Percentiles rank a stretch among this genome's conserved stretches.
Evolutionary conservation across 2,888 invertebrate genomes (phyloP).

Genomic region (Drosophila glabriapex): DNA sequence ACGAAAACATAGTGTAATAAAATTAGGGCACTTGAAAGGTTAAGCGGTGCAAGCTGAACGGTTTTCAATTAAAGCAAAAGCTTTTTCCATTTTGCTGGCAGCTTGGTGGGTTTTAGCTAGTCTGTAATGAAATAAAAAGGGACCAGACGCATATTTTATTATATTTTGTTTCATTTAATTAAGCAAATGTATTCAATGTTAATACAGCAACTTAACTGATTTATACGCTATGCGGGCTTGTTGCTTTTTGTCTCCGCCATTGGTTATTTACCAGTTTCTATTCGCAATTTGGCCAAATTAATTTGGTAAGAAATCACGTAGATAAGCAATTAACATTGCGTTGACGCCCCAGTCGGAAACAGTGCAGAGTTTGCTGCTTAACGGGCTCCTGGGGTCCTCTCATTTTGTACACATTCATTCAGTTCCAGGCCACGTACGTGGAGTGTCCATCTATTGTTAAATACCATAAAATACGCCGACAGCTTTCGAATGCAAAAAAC

Average conservation of each 20-base stretch:
- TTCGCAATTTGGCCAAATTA: conserved; percentile 82
- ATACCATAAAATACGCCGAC: conserved; percentile 70
- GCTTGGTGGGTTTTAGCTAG: not conserved
- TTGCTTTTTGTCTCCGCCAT: conserved; percentile 30
- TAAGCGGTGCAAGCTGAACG: conserved; percentile 37
- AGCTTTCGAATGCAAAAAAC: conserved; percentile 66
- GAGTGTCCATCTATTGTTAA: conserved; percentile 68
- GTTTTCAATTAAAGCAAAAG: conserved; percentile 74
- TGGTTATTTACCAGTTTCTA: conserved; percentile 41
- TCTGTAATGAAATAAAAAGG: not conserved
- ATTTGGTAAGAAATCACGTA: conserved; percentile 84
- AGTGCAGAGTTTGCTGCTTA: not conserved
- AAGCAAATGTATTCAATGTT: conserved; percentile 80
- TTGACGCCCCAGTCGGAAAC: conserved; percentile 45
- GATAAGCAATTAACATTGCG: conserved; percentile 83
- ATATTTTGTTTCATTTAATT: conserved; percentile 73
- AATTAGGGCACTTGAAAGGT: conserved; percentile 32
- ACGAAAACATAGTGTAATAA: conserved; percentile 49
- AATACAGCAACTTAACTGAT: conserved; percentile 80
- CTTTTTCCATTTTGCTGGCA: conserved; percentile 42
- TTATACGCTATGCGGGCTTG: conserved; percentile 47
- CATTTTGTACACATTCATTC: conserved; percentile 46
- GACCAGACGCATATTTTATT: conserved; percentile 52
- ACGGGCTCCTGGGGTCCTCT: not conserved
- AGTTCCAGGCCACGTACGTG: conserved; percentile 70